phyloP scores from a whole-genome alignment of 1,140 invertebrate species.

The Drosophila parabipectinata region DNA sequence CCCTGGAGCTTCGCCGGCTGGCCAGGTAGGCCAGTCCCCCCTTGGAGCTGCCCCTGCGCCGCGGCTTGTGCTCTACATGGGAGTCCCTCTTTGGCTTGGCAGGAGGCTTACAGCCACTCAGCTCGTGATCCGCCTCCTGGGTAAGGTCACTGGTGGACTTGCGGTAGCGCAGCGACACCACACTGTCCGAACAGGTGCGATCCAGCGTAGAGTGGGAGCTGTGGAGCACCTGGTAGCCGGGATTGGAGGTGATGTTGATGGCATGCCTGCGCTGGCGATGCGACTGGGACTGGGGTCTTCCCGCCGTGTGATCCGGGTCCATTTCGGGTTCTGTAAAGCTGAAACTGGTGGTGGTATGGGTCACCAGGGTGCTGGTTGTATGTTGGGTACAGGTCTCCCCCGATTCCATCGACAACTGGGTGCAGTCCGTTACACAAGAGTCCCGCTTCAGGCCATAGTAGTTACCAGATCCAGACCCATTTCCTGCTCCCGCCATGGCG shows the following conservation, averaged over 20 bases:
- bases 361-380: constrained; percentile 68
- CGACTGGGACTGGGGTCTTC: constrained; percentile 8
- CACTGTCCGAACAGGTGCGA: constrained; percentile 82
- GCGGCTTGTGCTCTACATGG: constrained; percentile 65
- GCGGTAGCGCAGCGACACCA: constrained; percentile 85
- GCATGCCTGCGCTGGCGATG: constrained; percentile 76
- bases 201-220: constrained; percentile 83
- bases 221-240: constrained; percentile 82
- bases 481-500: constrained; percentile 30
- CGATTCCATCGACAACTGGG: constrained; percentile 77
- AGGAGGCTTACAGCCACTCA: constrained; percentile 62
- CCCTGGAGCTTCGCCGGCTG: constrained; percentile 88
- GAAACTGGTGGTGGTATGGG: constrained; percentile 80
- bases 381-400: constrained; percentile 65
- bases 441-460: constrained; percentile 72
- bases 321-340: constrained; percentile 71
- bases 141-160: constrained; percentile 91
- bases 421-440: constrained; percentile 80
- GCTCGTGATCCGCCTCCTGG: constrained; percentile 84
- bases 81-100: constrained; percentile 51
- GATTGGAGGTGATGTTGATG: constrained; percentile 83
- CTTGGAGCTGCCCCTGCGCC: constrained; percentile 80
- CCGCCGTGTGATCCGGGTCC: constrained; percentile 9
- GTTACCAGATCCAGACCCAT: constrained; percentile 1
- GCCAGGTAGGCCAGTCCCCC: constrained; percentile 90